phyloP scores from a whole-genome alignment of 2,888 invertebrate genomes.

The Xanthorhoe designata region DNA sequence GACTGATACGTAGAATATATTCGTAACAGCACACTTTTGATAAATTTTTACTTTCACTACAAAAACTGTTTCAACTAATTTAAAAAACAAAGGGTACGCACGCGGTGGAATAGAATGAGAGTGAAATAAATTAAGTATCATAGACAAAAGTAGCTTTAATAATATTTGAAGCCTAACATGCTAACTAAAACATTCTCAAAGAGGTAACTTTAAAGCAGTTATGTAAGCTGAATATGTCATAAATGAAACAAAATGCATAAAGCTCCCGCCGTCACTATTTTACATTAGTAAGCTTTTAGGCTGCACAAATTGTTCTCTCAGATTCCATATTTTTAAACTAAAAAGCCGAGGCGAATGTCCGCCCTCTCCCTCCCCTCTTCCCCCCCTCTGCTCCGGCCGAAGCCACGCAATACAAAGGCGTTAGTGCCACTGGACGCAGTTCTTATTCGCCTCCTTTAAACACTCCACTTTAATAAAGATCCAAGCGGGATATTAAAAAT shows the following conservation, averaged over 20 bases:
- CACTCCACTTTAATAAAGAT: conserved; percentile 74
- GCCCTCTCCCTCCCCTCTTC: conserved; percentile 42
- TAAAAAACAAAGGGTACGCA: no score
- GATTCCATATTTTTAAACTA: conserved; percentile 39
- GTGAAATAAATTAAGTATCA: no score
- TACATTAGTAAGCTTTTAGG: conserved; percentile 35
- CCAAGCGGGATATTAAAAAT: conserved; percentile 76
- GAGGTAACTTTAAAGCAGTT: not conserved
- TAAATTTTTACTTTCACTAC: no score
- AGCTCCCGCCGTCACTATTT: conserved; percentile 18
- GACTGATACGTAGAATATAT: no score
- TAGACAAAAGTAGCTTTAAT: no score
- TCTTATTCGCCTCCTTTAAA: conserved; percentile 56
- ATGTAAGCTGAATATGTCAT: not conserved
- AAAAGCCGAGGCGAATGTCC: conserved; percentile 44
- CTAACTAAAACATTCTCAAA: no score
- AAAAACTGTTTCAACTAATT: no score
- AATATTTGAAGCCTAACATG: no score
- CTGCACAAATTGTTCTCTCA: conserved; percentile 35
- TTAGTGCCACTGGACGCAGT: conserved; percentile 62
- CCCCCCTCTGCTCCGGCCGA: conserved; percentile 18
- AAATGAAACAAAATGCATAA: conserved; percentile 21
- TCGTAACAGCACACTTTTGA: no score
- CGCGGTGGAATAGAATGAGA: no score
- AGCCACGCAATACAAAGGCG: conserved; percentile 57